phyloP scores from a whole-genome alignment of 1,140 invertebrate genomes.

The Drosophila ananassae region DNA sequence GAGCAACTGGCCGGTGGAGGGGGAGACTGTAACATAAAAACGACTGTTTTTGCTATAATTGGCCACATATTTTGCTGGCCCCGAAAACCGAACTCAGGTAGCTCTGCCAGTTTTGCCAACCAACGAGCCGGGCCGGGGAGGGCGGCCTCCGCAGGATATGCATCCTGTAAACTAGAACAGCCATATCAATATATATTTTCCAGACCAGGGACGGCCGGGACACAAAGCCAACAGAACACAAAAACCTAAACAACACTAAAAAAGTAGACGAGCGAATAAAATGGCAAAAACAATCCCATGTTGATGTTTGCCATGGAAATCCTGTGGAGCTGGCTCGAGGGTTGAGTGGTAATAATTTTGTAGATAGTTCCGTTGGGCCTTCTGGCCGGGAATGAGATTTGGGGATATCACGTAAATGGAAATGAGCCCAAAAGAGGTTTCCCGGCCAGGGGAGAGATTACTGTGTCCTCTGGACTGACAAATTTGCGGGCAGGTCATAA shows the following conservation, averaged over 20 bases:
- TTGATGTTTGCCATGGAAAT: constrained; percentile 75
- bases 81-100: constrained; percentile 52
- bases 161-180: constrained; percentile 40
- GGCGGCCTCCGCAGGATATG: constrained; percentile 18
- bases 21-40: constrained; percentile 71
- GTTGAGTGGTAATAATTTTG: constrained; percentile 61
- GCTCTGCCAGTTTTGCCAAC: constrained; percentile 33
- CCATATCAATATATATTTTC: constrained; percentile 48
- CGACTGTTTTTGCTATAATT: constrained; percentile 82
- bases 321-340: constrained; percentile 26
- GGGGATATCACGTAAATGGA: constrained; percentile 54
- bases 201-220: constrained; percentile 12
- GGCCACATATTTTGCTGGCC: constrained; percentile 78
- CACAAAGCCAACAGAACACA: not conserved
- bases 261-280: constrained; percentile 23
- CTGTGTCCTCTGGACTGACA: not conserved
- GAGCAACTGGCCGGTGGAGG: constrained; percentile 6
- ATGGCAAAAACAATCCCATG: constrained; percentile 49
- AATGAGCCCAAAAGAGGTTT: constrained; percentile 49
- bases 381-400: constrained; percentile 9
- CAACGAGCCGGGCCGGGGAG: not conserved
- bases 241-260: constrained; percentile 14
- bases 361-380: constrained; percentile 33
- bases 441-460: constrained; percentile 7
- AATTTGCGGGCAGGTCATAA: not conserved